Evolutionary conservation across 1,140 invertebrate species (phyloP), one percentile per base, ranked within the genome.

Genomic region (Bombus impatiens): DNA sequence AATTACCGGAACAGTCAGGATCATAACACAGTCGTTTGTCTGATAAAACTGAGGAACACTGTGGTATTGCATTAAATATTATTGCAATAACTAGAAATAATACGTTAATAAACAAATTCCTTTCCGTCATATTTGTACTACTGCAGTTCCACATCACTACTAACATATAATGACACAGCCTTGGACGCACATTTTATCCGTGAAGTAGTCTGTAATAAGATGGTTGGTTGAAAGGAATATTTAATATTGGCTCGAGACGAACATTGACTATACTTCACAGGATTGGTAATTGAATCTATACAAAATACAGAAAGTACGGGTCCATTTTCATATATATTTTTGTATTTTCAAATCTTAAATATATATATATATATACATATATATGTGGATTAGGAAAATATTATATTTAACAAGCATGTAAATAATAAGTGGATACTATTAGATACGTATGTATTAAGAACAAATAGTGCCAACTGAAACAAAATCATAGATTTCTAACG

Each of bases 11-110:
- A 92, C 96, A 97, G 88, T 96, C 90, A 87, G 94, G 93, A 94
- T 96, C 96, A 90, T 93, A 96, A 95, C 96, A 97, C 94, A 96
- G 95, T 91, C 96, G 95, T 89, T 96, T 96, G 92, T 96, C 95
- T 37, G 96, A 97, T 84, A 97, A 95, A 87, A 93, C 89, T 68
- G 93, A 86, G 62, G 87, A 91, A 83, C 93, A 93, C 89, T 91
- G 83, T 81, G 89, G 93, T 94, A 94, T 94, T 89, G 87, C 65
- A 92, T 74, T 93, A 93, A 93, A 93, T 92, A 94, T 90, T 93
- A 91, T 92, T 91, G 93, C 89, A 80, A 91, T 44, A 86, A 93
- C 70, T 82, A 92, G 37, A 87, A 93, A 89, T 81, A 87, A 84
- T 67, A 90, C 37, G 84, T 91, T 86, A 25, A 79, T 94, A 94